Evolutionary conservation across 2,797 vertebrate genomes (phyloP), one percentile per base, ranked within the genome.

Genomic region (Leptodactylus fallax): DNA sequence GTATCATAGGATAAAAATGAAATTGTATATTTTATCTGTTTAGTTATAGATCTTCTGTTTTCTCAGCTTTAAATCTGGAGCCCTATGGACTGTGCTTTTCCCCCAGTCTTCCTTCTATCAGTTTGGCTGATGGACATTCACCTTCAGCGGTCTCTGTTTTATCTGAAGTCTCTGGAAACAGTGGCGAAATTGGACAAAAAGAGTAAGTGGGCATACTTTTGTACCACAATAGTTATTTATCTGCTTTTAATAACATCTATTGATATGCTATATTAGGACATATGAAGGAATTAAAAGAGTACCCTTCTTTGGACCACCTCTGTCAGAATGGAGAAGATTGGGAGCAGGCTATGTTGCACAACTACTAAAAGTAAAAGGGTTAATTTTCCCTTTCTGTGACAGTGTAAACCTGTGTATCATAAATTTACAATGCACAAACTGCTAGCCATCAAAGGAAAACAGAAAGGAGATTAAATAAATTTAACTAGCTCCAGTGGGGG

Each of bases 81-180:
- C 98, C 98, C 0, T 99, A 99, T 17, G 93, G 95, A 85, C 94
- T 97, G 76, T 97, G 97, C 3, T 95, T 99, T 93, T 95, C 96
- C 65, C 93, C 96, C 87, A 96, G 95, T 74, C 92, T 97, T 90
- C 95, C 96, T 3, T 95, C 96, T 27, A 96, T 96, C 85, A 96
- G 95, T 85, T 83, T 97, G 79, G 90, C 95, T 0, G 97, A 97
- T 93, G 95, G 97, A 69, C 97, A 97, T 91, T 99, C 98, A 76
- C 98, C 98, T 55, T 96, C 97, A 11, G 94, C 95, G 79, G 90
- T 97, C 82, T 99, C 98, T 79, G 91, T 97, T 84, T 96, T 96
- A 93, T 99, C 98, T 8, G 96, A 97, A 86, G 88, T 95, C 4
- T 99, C 98, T 27, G 97, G 95, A 2, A 97, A 97, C 61, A 98